phyloP scores from a whole-genome alignment of 2,888 invertebrate genomes.

The Polydrusus cervinus region DNA sequence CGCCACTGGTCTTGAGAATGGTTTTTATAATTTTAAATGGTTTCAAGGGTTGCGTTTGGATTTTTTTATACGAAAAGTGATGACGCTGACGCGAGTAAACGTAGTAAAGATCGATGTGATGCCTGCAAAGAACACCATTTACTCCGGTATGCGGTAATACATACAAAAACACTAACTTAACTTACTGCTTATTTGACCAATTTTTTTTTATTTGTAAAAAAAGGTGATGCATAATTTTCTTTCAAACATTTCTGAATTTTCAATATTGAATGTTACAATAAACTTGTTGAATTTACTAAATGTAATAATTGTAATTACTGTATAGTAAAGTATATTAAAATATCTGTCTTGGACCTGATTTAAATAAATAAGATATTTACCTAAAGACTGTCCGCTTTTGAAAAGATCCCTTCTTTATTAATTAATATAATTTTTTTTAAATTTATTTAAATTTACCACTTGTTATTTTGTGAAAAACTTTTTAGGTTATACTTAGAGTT shows the following conservation, averaged over 20 bases:
- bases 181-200: slow-evolving; percentile 16
- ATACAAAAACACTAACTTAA: slow-evolving; percentile 7
- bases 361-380: slow-evolving; percentile 49
- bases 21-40: too few relatives aligned
- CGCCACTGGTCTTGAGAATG: too few relatives aligned
- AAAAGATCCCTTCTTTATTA: slow-evolving; percentile 43
- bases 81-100: too few relatives aligned
- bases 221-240: too few relatives aligned
- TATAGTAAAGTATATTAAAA: slow-evolving; percentile 43
- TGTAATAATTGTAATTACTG: slow-evolving; percentile 51
- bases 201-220: not conserved
- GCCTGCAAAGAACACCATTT: too few relatives aligned
- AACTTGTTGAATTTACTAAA: slow-evolving; percentile 15
- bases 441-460: slow-evolving; percentile 27
- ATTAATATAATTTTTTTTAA: slow-evolving; percentile 45
- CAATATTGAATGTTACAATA: slow-evolving; percentile 20
- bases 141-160: too few relatives aligned
- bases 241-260: not conserved
- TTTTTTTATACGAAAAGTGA: too few relatives aligned
- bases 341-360: slow-evolving; percentile 51
- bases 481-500: slow-evolving; percentile 28
- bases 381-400: slow-evolving; percentile 53
- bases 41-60: too few relatives aligned
- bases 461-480: slow-evolving; percentile 16
- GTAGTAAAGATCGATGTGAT: not conserved